These are phyloP conservation scores for Etheostoma cragini DNA, from an alignment of 2,113 vertebrate genomes.

Conservation along the genomic window DNA sequence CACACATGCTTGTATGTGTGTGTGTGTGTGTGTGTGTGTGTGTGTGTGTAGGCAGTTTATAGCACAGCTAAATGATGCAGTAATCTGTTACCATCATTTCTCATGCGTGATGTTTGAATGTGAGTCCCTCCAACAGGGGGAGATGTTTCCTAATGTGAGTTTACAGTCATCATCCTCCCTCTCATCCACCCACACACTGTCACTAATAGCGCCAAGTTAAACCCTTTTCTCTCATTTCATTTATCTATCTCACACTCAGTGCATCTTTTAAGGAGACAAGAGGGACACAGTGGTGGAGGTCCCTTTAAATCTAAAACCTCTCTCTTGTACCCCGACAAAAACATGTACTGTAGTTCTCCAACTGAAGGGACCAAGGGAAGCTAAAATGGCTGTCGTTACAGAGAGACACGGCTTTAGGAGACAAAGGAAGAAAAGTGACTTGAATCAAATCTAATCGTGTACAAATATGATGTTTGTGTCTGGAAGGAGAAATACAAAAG, in stretches of 20 bases:
- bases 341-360: constrained; percentile 14
- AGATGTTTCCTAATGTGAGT: constrained; percentile 82
- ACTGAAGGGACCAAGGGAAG: constrained; percentile 33
- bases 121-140: constrained; percentile 82
- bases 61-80: constrained; percentile 64
- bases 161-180: constrained; percentile 57
- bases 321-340: constrained; percentile 43
- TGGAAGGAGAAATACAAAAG: constrained; percentile 44
- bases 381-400: constrained; percentile 61
- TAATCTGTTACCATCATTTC: constrained; percentile 57
- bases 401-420: constrained; percentile 15
- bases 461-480: constrained; percentile 57
- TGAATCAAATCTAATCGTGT: constrained; percentile 52
- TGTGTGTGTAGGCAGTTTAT: constrained; percentile 35
- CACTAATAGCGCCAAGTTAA: constrained; percentile 79
- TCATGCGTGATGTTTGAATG: constrained; percentile 33
- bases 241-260: constrained; percentile 68
- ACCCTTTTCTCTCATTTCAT: constrained; percentile 76
- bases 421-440: constrained; percentile 45
- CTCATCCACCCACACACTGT: constrained; percentile 73
- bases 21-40: constrained; percentile 13
- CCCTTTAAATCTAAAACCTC: constrained; percentile 54
- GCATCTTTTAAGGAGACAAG: constrained; percentile 60
- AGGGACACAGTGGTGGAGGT: constrained; percentile 25
- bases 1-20: constrained; percentile 6